phyloP scores from a whole-genome alignment of 2,888 invertebrate genomes.

The Clistopyga incitator region DNA sequence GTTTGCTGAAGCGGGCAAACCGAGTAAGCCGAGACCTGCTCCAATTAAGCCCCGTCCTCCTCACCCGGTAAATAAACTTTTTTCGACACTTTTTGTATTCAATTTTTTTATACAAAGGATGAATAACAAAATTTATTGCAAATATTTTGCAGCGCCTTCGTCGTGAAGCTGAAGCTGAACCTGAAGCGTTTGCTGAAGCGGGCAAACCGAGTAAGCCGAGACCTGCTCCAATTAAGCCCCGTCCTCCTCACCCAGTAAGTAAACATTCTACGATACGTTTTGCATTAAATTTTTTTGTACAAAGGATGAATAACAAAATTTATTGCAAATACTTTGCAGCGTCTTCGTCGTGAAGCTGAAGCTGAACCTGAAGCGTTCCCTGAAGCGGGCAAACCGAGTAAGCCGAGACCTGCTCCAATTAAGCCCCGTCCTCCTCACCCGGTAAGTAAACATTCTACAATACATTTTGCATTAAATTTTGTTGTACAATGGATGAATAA shows the following conservation, averaged over 20 bases:
- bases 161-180: too few species aligned
- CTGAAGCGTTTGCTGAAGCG: slow-evolving; percentile 44
- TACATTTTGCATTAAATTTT: too few species aligned
- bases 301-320: slow-evolving; percentile 16
- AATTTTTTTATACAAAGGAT: too few species aligned
- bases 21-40: too few species aligned
- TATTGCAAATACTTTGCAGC: slow-evolving; percentile 27
- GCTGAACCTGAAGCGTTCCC: slow-evolving; percentile 7
- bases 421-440: slow-evolving; percentile 65
- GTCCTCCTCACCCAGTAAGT: slow-evolving; percentile 68
- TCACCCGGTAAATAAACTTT: too few species aligned
- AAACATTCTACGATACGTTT: too few species aligned
- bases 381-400: slow-evolving; percentile 50
- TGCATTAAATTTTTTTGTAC: neutral
- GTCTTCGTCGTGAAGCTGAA: slow-evolving; percentile 64
- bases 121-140: too few species aligned
- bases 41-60: too few species aligned
- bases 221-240: slow-evolving; percentile 55
- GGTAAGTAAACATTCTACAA: slow-evolving; percentile 57
- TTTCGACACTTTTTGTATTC: too few species aligned
- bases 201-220: slow-evolving; percentile 47
- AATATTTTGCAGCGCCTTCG: slow-evolving; percentile 55
- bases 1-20: too few species aligned
- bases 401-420: slow-evolving; percentile 44
- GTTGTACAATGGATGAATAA: too few species aligned